Conservation (phyloP, 2,888 invertebrate genomes). For the Liodrosophila aerea region DNA sequence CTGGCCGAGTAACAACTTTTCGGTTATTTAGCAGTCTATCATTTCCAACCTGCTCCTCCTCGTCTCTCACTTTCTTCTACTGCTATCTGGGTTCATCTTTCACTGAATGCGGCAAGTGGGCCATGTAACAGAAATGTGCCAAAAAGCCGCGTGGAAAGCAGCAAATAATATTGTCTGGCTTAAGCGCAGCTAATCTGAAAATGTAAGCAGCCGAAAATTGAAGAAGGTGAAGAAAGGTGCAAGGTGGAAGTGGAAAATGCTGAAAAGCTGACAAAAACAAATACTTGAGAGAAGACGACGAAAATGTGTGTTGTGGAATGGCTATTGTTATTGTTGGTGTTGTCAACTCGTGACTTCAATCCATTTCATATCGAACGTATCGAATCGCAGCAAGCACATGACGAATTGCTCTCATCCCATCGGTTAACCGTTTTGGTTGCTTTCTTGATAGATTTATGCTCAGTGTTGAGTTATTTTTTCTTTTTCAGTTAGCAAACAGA, state of each 20-base stretch:
- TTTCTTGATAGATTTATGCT: slow-evolving; percentile 38
- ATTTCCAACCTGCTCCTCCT: neutral
- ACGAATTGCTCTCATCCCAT: slow-evolving; percentile 48
- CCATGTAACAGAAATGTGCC: slow-evolving; percentile 69
- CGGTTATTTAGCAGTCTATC: slow-evolving; percentile 24
- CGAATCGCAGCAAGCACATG: slow-evolving; percentile 25
- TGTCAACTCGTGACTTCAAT: slow-evolving; percentile 34
- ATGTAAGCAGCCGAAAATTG: slow-evolving; percentile 67
- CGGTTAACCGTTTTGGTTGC: slow-evolving; percentile 25
- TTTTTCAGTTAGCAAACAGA: neutral
- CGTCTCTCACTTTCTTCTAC: neutral
- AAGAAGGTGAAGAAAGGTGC: slow-evolving; percentile 23
- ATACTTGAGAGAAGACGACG: neutral
- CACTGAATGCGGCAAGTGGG: slow-evolving; percentile 59
- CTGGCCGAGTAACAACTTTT: slow-evolving; percentile 46
- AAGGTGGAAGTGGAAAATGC: slow-evolving; percentile 10
- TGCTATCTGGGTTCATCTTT: slow-evolving; percentile 14
- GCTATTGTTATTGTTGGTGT: slow-evolving; percentile 39
- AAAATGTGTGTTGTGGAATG: slow-evolving; percentile 41
- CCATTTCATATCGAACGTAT: slow-evolving; percentile 37
- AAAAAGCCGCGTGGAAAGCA: slow-evolving; percentile 47
- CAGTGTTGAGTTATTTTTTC: too few species aligned
- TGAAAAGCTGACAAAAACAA: slow-evolving; percentile 9
- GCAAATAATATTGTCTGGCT: slow-evolving; percentile 30
- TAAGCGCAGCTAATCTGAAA: slow-evolving; percentile 67